Conservation (phyloP, 2,113 vertebrate species). For the Phocoena phocoena region DNA sequence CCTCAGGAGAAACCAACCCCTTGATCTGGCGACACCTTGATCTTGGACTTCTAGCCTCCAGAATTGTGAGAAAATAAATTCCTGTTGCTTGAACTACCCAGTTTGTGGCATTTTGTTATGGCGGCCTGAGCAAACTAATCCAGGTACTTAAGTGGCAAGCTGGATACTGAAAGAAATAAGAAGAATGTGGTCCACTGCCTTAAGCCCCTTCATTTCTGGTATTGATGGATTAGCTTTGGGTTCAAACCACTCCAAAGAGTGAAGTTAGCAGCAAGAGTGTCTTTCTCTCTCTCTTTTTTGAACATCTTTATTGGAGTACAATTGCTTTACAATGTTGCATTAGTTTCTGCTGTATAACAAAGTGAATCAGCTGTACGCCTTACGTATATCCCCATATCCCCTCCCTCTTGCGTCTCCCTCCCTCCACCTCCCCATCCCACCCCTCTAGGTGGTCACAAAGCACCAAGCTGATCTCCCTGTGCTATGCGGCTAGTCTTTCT, state of each 20-base stretch:
- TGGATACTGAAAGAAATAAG: neutral
- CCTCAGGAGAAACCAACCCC: neutral
- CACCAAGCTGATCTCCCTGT: too few relatives aligned
- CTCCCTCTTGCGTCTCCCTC: too few relatives aligned
- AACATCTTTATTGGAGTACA: too few relatives aligned
- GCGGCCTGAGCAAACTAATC: neutral
- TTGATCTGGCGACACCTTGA: rapidly evolving
- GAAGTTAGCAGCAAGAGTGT: neutral
- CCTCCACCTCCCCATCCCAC: too few relatives aligned
- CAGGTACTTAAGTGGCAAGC: rapidly evolving
- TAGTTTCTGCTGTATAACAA: too few relatives aligned
- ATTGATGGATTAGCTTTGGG: rapidly evolving
- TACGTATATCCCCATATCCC: too few relatives aligned
- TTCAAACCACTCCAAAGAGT: neutral
- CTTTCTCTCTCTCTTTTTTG: neutral
- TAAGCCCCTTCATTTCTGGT: rapidly evolving
- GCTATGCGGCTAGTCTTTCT: neutral
- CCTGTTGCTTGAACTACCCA: neutral
- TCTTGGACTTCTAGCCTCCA: neutral
- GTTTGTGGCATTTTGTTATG: neutral
- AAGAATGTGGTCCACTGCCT: rapidly evolving
- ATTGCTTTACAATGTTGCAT: too few relatives aligned
- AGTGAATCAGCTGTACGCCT: too few relatives aligned
- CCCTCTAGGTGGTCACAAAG: too few relatives aligned
- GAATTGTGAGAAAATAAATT: neutral